phyloP scores from a whole-genome alignment of 2,113 vertebrate genomes.

The Ctenomys sociabilis region DNA sequence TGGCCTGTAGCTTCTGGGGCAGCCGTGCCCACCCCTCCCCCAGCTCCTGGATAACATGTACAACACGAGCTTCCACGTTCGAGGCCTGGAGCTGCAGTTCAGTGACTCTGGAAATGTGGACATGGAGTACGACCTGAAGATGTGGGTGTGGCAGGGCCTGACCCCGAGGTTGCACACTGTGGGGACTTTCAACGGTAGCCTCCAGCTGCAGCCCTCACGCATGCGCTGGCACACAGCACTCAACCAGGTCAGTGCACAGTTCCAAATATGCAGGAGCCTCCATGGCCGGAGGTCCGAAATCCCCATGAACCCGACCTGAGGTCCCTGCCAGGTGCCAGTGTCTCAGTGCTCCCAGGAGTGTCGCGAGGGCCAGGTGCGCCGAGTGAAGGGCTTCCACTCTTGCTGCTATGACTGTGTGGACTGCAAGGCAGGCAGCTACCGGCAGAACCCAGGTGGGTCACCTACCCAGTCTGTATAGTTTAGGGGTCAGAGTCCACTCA shows the following conservation, averaged over 20 bases:
- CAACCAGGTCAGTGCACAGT: not conserved
- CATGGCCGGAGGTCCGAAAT: accelerated
- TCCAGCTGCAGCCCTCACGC: constrained; percentile 80
- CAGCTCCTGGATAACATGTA: constrained; percentile 88
- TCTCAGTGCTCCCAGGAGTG: constrained; percentile 91
- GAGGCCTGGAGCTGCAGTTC: constrained; percentile 83
- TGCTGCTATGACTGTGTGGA: constrained; percentile 94
- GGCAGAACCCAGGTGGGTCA: constrained; percentile 57
- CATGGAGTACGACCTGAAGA: constrained; percentile 86
- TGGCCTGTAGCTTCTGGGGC: accelerated
- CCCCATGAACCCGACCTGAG: not conserved
- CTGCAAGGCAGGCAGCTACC: constrained; percentile 90
- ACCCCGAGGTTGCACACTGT: constrained; percentile 71
- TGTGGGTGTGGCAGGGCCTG: constrained; percentile 86
- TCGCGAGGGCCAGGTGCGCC: constrained; percentile 86
- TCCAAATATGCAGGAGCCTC: accelerated
- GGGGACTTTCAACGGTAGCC: constrained; percentile 83
- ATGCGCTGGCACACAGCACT: constrained; percentile 88
- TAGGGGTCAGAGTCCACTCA: accelerated
- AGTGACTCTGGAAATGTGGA: constrained; percentile 86
- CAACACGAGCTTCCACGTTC: constrained; percentile 82
- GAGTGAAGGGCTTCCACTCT: constrained; percentile 80
- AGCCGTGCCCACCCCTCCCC: not conserved
- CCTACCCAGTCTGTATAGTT: not conserved
- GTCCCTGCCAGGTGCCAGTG: constrained; percentile 84